phyloP scores from a whole-genome alignment of 2,113 vertebrate genomes.

The Sebastes schlegelii region DNA sequence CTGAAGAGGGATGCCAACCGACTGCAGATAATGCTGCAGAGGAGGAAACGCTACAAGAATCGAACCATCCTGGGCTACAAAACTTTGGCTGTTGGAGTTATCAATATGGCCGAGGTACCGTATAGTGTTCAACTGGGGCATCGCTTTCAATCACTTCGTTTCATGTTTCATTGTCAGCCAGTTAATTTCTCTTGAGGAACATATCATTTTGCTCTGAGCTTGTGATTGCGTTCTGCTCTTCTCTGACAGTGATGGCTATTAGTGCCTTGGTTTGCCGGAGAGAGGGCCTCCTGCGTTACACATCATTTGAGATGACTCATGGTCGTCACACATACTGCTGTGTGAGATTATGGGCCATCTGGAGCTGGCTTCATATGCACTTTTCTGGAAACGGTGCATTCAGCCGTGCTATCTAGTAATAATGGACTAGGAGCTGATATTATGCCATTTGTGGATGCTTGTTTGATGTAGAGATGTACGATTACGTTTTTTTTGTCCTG shows the following conservation, averaged over 20 bases:
- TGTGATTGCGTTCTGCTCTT: slow-evolving; percentile 8
- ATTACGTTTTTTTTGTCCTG: neutral
- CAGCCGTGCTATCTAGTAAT: slow-evolving; percentile 17
- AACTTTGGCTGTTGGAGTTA: slow-evolving; percentile 84
- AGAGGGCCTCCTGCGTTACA: slow-evolving; percentile 37
- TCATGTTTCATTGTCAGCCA: slow-evolving; percentile 17
- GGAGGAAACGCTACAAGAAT: slow-evolving; percentile 87
- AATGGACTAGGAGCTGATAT: slow-evolving; percentile 17
- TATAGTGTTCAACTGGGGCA: neutral
- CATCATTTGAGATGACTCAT: slow-evolving; percentile 65
- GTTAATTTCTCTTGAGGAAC: slow-evolving; percentile 20
- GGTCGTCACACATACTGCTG: slow-evolving; percentile 57
- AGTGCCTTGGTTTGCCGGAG: slow-evolving; percentile 40
- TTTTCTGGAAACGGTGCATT: slow-evolving; percentile 43
- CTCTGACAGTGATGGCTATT: slow-evolving; percentile 60
- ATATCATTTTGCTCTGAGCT: slow-evolving; percentile 6
- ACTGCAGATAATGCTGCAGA: slow-evolving; percentile 86
- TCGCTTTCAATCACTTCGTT: slow-evolving; percentile 14
- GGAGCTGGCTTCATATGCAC: slow-evolving; percentile 52
- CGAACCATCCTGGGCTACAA: slow-evolving; percentile 87
- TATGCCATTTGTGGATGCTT: slow-evolving; percentile 14
- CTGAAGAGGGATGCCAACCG: slow-evolving; percentile 86
- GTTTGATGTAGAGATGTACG: neutral
- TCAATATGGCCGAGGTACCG: slow-evolving; percentile 86
- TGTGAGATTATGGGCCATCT: slow-evolving; percentile 77